These are phyloP conservation scores for Tadarida brasiliensis DNA, from an alignment of 2,797 vertebrate species.

Conservation along the genomic window DNA sequence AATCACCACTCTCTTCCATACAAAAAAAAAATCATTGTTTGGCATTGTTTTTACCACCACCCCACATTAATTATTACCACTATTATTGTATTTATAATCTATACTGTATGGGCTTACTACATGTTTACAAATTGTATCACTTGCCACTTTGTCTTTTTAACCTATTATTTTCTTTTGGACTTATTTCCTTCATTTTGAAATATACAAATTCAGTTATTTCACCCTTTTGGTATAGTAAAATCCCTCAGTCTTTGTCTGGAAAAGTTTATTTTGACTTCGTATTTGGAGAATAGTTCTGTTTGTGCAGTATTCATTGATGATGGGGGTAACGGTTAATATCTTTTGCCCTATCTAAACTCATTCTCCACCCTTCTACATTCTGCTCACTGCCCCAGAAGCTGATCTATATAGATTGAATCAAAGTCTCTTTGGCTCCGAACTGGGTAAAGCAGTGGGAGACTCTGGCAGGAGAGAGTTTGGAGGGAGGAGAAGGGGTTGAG, in stretches of 20 bases:
- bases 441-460: background rate
- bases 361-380: background rate
- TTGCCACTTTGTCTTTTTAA: constrained; percentile 16
- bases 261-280: background rate
- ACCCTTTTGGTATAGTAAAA: background rate
- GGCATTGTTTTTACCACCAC: background rate
- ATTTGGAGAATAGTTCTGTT: background rate
- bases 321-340: no score
- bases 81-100: background rate
- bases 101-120: background rate
- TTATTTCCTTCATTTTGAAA: constrained; percentile 31
- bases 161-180: background rate
- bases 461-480: background rate
- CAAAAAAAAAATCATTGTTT: background rate
- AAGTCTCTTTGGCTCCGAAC: background rate
- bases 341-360: background rate
- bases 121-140: background rate
- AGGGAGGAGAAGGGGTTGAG: background rate
- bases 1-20: background rate
- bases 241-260: background rate
- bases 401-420: background rate
- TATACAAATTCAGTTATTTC: background rate
- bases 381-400: background rate
- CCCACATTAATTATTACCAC: background rate
- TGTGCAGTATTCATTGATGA: background rate